phyloP scores from a whole-genome alignment of 2,113 vertebrate species.

The Sardina pilchardus region DNA sequence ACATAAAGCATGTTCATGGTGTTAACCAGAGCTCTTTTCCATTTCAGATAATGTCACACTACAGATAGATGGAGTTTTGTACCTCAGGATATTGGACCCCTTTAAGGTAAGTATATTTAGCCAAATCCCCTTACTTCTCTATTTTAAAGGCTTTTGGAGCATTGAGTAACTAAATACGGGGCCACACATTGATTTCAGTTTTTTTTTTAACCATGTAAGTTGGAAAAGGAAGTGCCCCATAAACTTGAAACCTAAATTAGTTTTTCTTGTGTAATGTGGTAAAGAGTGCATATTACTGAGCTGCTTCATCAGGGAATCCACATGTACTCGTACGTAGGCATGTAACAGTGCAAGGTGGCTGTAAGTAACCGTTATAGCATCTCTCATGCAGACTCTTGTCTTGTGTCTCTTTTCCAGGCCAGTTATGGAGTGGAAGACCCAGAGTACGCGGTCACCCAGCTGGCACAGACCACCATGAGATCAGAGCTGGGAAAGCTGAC shows the following conservation, averaged over 20 bases:
- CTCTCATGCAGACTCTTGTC: neutral
- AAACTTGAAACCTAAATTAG: no score
- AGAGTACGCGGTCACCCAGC: conserved; percentile 93
- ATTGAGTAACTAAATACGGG: neutral
- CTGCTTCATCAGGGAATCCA: no score
- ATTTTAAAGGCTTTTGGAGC: neutral
- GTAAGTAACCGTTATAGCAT: neutral
- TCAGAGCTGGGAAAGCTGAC: conserved; percentile 94
- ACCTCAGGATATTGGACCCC: conserved; percentile 89
- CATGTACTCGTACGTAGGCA: no score
- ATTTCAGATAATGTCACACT: conserved; percentile 90
- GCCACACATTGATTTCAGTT: no score
- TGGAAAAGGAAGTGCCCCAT: no score
- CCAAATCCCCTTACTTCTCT: neutral
- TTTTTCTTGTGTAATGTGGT: no score
- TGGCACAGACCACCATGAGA: conserved; percentile 97
- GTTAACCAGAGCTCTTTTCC: neutral
- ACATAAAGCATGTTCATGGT: neutral
- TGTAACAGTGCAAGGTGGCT: neutral
- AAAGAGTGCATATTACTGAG: no score
- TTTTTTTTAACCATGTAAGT: no score
- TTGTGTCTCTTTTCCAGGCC: conserved; percentile 62
- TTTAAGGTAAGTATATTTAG: conserved; percentile 81
- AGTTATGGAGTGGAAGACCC: conserved; percentile 97
- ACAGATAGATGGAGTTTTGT: conserved; percentile 96